These are phyloP conservation scores for Tenthredo mesomela DNA, from an alignment of 2,888 invertebrate genomes.

Conservation along the genomic window DNA sequence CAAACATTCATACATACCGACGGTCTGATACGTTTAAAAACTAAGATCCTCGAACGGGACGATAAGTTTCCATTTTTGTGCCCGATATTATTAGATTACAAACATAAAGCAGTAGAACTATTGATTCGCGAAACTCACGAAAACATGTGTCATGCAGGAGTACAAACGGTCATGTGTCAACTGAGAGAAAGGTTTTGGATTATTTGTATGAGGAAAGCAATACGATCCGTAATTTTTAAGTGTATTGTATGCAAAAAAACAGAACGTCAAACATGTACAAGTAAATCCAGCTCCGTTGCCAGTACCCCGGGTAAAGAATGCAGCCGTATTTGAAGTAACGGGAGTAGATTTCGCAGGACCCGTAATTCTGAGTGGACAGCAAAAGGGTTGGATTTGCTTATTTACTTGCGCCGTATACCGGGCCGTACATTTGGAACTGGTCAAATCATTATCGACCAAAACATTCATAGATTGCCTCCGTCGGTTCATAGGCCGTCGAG, in stretches of 20 bases:
- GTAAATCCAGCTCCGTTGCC: slow-evolving; percentile 64
- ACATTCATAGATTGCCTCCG: slow-evolving; percentile 67
- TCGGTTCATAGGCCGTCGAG: slow-evolving; percentile 68
- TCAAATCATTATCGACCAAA: slow-evolving; percentile 64
- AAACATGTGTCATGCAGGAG: slow-evolving; percentile 57
- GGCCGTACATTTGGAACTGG: slow-evolving; percentile 73
- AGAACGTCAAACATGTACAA: slow-evolving; percentile 59
- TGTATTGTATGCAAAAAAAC: slow-evolving; percentile 59
- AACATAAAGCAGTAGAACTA: slow-evolving; percentile 45
- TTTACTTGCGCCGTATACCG: slow-evolving; percentile 74
- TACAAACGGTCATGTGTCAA: slow-evolving; percentile 53
- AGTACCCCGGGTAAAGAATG: slow-evolving; percentile 64
- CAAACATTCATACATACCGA: slow-evolving; percentile 14
- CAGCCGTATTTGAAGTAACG: slow-evolving; percentile 65
- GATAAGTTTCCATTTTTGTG: slow-evolving; percentile 47
- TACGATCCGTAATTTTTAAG: slow-evolving; percentile 51
- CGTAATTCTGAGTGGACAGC: slow-evolving; percentile 61
- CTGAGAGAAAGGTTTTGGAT: slow-evolving; percentile 59
- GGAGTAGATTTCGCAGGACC: slow-evolving; percentile 75
- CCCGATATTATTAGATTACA: slow-evolving; percentile 39
- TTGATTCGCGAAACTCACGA: slow-evolving; percentile 49
- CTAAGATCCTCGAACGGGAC: slow-evolving; percentile 32
- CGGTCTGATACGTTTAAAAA: slow-evolving; percentile 54
- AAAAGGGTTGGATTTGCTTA: slow-evolving; percentile 70
- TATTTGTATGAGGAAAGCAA: slow-evolving; percentile 53